Percentiles rank a stretch among this genome's conserved stretches.
Conservation (phyloP, 2,888 invertebrate genomes). For the Microplitis deprimator region DNA sequence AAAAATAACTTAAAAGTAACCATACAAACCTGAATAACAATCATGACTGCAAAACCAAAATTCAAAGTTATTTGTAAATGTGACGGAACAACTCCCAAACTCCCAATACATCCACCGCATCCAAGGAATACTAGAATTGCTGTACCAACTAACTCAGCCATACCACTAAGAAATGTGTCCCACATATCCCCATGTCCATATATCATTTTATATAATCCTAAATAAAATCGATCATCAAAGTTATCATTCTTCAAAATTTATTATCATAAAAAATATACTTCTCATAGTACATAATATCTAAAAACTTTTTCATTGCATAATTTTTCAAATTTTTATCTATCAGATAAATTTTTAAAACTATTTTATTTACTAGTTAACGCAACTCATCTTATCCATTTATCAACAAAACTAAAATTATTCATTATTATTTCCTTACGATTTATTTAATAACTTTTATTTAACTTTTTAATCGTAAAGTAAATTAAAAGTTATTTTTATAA, state of each 20-base stretch:
- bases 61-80: conserved; percentile 65
- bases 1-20: neutral
- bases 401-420: neutral
- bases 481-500: no score
- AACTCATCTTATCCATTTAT: neutral
- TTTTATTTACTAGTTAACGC: neutral
- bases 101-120: conserved; percentile 66
- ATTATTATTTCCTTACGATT: neutral
- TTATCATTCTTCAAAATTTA: neutral
- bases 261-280: neutral
- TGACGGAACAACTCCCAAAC: conserved; percentile 51
- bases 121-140: conserved; percentile 66
- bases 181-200: conserved; percentile 55
- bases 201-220: conserved; percentile 56
- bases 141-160: conserved; percentile 68
- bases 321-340: neutral
- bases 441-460: neutral
- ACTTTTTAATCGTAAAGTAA: neutral
- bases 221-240: conserved; percentile 25
- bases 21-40: conserved; percentile 67
- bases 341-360: neutral
- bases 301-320: neutral
- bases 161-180: conserved; percentile 57
- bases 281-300: neutral
- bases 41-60: conserved; percentile 68